Evolutionary conservation across 2,797 vertebrate genomes (phyloP).

Genomic region (Eleutherodactylus coqui): DNA sequence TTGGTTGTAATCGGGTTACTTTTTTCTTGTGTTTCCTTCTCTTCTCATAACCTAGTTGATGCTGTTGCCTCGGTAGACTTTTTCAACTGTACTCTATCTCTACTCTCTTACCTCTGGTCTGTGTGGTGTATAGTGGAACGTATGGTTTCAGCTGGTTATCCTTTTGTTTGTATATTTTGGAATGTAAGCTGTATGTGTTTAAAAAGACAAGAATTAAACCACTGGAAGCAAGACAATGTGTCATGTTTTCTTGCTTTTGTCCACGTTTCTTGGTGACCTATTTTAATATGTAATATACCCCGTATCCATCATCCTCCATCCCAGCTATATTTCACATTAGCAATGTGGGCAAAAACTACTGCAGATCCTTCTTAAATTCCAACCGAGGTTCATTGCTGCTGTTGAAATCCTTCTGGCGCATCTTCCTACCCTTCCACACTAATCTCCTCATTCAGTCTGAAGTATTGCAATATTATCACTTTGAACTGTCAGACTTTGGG

Average conservation of each 20-base stretch:
- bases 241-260: constrained; percentile 12
- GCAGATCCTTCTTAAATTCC: neutral
- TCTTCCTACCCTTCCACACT: neutral
- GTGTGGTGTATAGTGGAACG: constrained; percentile 61
- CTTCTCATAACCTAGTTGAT: constrained; percentile 32
- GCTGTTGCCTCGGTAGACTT: constrained; percentile 40
- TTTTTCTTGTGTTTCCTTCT: constrained; percentile 10
- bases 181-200: constrained; percentile 62
- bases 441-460: neutral
- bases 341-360: neutral
- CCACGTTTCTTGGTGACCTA: neutral
- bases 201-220: constrained; percentile 58
- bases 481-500: neutral
- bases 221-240: constrained; percentile 45
- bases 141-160: constrained; percentile 62
- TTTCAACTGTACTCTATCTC: constrained; percentile 47
- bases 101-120: constrained; percentile 52
- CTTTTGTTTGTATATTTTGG: constrained; percentile 63
- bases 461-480: constrained; percentile 7
- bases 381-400: neutral
- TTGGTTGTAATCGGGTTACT: constrained; percentile 47
- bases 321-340: neutral
- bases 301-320: neutral
- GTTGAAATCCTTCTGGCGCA: neutral
- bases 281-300: neutral